phyloP scores from a whole-genome alignment of 1,140 invertebrate species.

The Meloidogyne exigua region DNA sequence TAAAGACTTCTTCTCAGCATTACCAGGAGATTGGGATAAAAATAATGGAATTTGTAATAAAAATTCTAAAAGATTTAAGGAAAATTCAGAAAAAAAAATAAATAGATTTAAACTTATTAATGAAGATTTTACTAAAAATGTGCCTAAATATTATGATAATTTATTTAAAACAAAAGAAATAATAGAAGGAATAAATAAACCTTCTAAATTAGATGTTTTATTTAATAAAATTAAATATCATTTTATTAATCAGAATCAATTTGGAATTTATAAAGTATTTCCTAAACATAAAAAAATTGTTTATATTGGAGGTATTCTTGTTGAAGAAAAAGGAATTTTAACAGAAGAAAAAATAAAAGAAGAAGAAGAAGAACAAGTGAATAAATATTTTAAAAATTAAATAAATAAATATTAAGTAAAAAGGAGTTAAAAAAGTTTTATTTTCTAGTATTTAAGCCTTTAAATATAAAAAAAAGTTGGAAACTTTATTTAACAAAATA shows the following conservation, averaged over 20 bases:
- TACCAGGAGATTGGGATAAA: not conserved
- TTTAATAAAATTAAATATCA: not conserved
- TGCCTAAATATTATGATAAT: not conserved
- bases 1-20: too few relatives aligned
- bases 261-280: not conserved
- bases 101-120: not conserved
- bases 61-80: not conserved
- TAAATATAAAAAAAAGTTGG: too few relatives aligned
- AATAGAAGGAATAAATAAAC: too few relatives aligned
- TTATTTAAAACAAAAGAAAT: not conserved
- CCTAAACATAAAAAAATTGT: not conserved
- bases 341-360: not conserved
- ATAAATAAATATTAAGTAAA: too few relatives aligned
- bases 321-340: not conserved
- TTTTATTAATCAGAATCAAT: not conserved
- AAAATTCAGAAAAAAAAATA: not conserved
- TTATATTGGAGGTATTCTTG: not conserved
- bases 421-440: too few relatives aligned
- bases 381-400: too few relatives aligned
- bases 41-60: not conserved
- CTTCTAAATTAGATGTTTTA: not conserved
- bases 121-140: not conserved
- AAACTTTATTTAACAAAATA: too few relatives aligned
- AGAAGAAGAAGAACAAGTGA: too few relatives aligned
- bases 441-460: too few relatives aligned